These are phyloP conservation scores for Zeugodacus cucurbitae DNA, from an alignment of 1,140 invertebrate species.

Conservation along the genomic window DNA sequence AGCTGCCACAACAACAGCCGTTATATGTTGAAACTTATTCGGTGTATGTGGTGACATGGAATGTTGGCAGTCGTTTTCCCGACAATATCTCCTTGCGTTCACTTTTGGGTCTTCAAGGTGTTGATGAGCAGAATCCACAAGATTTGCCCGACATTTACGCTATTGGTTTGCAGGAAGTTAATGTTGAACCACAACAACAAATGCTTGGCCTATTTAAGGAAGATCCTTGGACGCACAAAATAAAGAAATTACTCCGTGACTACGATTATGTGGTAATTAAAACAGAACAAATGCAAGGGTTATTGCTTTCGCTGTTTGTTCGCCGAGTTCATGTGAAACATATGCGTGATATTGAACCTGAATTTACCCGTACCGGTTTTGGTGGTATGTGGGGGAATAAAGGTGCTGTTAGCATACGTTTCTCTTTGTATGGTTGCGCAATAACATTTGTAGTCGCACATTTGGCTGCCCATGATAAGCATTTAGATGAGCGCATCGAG, in stretches of 20 bases:
- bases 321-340: constrained; percentile 81
- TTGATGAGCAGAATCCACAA: constrained; percentile 65
- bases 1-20: background rate
- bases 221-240: constrained; percentile 84
- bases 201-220: constrained; percentile 83
- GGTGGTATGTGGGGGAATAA: constrained; percentile 96
- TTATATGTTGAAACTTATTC: constrained; percentile 38
- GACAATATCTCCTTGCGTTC: constrained; percentile 74
- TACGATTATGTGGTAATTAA: constrained; percentile 83
- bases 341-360: constrained; percentile 83
- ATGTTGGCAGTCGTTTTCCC: constrained; percentile 82
- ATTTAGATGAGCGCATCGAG: constrained; percentile 80
- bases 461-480: constrained; percentile 87
- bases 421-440: constrained; percentile 87
- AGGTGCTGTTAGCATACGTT: constrained; percentile 88
- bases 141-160: constrained; percentile 83
- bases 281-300: constrained; percentile 81
- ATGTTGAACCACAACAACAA: constrained; percentile 86
- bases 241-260: constrained; percentile 76
- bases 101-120: constrained; percentile 74
- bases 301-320: constrained; percentile 81
- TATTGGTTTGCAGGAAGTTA: constrained; percentile 90
- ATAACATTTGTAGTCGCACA: constrained; percentile 90
- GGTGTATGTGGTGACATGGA: constrained; percentile 84
- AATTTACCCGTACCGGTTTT: constrained; percentile 88